Evolutionary conservation across 1,140 invertebrate species (phyloP).

Genomic region (Meteorus sp.): DNA sequence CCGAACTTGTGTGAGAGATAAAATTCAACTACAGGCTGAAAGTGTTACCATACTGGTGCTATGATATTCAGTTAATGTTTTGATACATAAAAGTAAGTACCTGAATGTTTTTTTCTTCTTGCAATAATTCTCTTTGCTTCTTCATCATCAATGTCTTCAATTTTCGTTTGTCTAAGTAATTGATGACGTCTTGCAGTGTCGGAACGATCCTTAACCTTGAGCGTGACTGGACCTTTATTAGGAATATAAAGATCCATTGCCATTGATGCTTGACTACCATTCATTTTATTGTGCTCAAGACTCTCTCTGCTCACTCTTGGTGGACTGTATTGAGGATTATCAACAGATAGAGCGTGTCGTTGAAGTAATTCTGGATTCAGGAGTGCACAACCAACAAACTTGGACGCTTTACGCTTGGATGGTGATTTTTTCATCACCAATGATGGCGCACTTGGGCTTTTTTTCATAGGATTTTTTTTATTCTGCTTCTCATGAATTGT

Average conservation of each 20-base stretch:
- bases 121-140: conserved; percentile 19
- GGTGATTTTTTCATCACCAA: conserved; percentile 59
- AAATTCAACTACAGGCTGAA: too few species aligned
- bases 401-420: conserved; percentile 42
- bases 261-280: conserved; percentile 70
- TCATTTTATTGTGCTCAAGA: conserved; percentile 59
- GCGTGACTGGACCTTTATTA: conserved; percentile 66
- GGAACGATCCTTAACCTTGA: conserved; percentile 68
- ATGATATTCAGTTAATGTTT: neutral
- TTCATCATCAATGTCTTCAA: conserved; percentile 56
- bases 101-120: conserved; percentile 20
- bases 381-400: conserved; percentile 62
- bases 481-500: conserved; percentile 59
- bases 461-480: conserved; percentile 55
- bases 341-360: conserved; percentile 71
- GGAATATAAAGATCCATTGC: conserved; percentile 72
- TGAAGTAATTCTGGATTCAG: conserved; percentile 63
- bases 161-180: conserved; percentile 72
- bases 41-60: too few species aligned
- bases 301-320: conserved; percentile 51
- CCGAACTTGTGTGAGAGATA: too few species aligned
- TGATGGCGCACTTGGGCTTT: conserved; percentile 63
- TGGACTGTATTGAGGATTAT: conserved; percentile 60
- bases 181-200: conserved; percentile 74
- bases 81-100: too few species aligned